Conservation (phyloP, 2,113 vertebrate species). For the Pongo pygmaeus region DNA sequence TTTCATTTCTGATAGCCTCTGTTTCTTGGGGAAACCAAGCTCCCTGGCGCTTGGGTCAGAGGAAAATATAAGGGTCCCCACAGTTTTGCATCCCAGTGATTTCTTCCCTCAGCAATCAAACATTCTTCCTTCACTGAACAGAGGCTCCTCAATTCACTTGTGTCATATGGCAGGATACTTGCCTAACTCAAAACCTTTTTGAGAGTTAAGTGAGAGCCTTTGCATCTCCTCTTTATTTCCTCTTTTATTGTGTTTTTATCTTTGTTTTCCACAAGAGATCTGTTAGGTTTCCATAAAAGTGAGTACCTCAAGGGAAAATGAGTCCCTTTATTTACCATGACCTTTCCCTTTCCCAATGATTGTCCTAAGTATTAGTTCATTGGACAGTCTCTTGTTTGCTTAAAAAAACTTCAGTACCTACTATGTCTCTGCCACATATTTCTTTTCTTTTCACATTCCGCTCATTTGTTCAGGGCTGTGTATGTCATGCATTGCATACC, state of each 20-base stretch:
- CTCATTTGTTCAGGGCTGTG: not conserved
- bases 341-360: not conserved
- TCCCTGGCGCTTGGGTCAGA: not conserved
- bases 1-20: not conserved
- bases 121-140: not conserved
- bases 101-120: not conserved
- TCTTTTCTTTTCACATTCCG: not conserved
- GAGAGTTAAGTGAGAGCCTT: not conserved
- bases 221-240: not conserved
- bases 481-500: fast-evolving
- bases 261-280: not conserved
- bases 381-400: not conserved
- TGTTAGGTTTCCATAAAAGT: slow-evolving; percentile 14
- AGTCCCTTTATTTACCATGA: not conserved
- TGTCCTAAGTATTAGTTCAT: not conserved
- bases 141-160: not conserved
- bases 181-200: not conserved
- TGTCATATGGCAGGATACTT: not conserved
- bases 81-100: not conserved
- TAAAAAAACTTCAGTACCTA: not conserved
- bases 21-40: not conserved
- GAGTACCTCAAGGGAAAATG: not conserved
- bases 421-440: not conserved
- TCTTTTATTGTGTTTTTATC: not conserved
- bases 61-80: not conserved